Percentiles rank a stretch among this genome's conserved stretches.
phyloP scores from a whole-genome alignment of 2,888 invertebrate species.

The Calliphora vomitoria region DNA sequence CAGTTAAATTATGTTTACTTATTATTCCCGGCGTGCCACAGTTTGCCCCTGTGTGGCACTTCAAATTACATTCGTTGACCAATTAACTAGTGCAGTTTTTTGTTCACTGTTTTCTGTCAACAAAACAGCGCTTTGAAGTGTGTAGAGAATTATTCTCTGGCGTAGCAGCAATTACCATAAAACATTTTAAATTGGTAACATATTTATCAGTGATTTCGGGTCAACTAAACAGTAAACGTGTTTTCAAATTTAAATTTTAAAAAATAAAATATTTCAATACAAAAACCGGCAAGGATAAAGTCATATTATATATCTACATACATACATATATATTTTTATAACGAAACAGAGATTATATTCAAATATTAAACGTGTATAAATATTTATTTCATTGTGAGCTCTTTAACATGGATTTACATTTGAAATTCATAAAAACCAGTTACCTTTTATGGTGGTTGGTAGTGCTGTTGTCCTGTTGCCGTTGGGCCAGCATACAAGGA shows the following conservation, averaged over 20 bases:
- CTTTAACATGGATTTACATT: constrained; percentile 60
- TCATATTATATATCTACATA: not conserved
- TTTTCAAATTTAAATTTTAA: constrained; percentile 11
- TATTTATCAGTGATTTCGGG: constrained; percentile 70
- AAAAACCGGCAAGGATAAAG: constrained; percentile 30
- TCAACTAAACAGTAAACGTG: constrained; percentile 64
- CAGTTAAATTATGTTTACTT: not conserved
- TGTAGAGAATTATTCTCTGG: constrained; percentile 25
- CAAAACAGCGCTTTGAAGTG: not conserved
- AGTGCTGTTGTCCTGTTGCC: constrained; percentile 57
- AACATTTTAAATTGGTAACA: constrained; percentile 63
- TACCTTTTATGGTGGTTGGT: constrained; percentile 26
- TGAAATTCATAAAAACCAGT: constrained; percentile 50
- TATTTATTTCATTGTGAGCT: constrained; percentile 21
- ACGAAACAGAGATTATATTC: constrained; percentile 27
- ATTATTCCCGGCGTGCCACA: constrained; percentile 39
- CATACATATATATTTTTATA: constrained; percentile 18
- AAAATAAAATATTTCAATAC: not conserved
- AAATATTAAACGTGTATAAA: not conserved
- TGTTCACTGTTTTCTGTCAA: constrained; percentile 20
- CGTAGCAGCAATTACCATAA: constrained; percentile 63
- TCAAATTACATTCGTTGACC: constrained; percentile 61
- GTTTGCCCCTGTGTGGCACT: constrained; percentile 17
- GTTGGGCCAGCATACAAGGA: constrained; percentile 61
- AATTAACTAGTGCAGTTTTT: constrained; percentile 67